Percentiles rank a stretch among this genome's conserved stretches.
phyloP scores from a whole-genome alignment of 2,888 invertebrate genomes.

The Eristalis tenax region DNA sequence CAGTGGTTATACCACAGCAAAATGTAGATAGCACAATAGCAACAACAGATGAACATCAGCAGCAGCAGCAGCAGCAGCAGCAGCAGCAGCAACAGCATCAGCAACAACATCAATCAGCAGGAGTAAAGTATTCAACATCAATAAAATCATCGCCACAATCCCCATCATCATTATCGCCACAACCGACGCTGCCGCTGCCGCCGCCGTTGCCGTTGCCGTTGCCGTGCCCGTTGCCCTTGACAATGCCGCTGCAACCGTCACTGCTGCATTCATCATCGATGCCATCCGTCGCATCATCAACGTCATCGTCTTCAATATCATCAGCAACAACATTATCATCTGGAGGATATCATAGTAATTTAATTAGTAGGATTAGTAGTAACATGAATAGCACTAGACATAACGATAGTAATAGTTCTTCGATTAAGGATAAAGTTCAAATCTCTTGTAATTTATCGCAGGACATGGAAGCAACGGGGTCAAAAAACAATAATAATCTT shows the following conservation, averaged over 20 bases:
- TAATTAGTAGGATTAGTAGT: conserved; percentile 53
- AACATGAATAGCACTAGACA: conserved; percentile 61
- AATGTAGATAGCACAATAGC: conserved; percentile 68
- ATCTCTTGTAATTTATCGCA: conserved; percentile 74
- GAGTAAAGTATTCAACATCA: conserved; percentile 64
- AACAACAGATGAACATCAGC: conserved; percentile 46
- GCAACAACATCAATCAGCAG: conserved; percentile 29
- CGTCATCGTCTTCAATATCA: conserved; percentile 47
- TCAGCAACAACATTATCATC: conserved; percentile 69
- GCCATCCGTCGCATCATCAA: conserved; percentile 36
- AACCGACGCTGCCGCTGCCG: conserved; percentile 7
- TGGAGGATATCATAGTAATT: conserved; percentile 67
- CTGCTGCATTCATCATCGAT: conserved; percentile 39
- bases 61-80: conserved; percentile 24
- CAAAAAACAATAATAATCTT: conserved; percentile 72
- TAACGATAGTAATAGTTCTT: conserved; percentile 58
- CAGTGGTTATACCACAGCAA: conserved; percentile 55
- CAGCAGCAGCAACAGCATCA: conserved; percentile 51
- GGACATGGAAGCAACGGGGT: conserved; percentile 73
- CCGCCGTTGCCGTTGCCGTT: conserved; percentile 8
- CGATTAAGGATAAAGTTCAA: conserved; percentile 73
- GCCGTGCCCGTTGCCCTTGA: not conserved
- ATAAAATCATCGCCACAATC: conserved; percentile 68
- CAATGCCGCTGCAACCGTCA: conserved; percentile 4
- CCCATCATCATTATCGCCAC: conserved; percentile 44